These are phyloP conservation scores for Atherinosoma microstoma DNA, from an alignment of 2,797 vertebrate genomes.

Conservation along the genomic window DNA sequence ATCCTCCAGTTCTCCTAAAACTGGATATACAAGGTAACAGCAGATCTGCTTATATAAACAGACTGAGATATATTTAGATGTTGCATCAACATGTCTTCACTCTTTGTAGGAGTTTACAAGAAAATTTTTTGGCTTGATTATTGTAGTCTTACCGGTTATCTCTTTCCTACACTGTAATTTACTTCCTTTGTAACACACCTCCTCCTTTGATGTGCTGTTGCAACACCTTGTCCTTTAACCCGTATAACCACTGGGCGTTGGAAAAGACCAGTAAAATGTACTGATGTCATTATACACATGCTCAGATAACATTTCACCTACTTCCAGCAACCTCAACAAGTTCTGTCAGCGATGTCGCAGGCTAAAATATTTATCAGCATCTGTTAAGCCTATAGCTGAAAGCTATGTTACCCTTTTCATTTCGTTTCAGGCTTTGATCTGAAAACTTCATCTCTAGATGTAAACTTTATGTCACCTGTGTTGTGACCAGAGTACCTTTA, in stretches of 20 bases:
- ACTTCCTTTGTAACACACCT: conserved; percentile 60
- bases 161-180: conserved; percentile 62
- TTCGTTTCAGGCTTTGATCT: neutral
- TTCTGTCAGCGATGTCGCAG: conserved; percentile 8
- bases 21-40: conserved; percentile 48
- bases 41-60: conserved; percentile 39
- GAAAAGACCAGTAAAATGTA: conserved; percentile 21
- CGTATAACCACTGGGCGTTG: conserved; percentile 49
- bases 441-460: neutral
- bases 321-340: conserved; percentile 41
- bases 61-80: conserved; percentile 54
- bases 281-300: conserved; percentile 55
- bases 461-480: neutral
- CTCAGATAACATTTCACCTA: conserved; percentile 23
- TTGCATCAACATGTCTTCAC: conserved; percentile 44
- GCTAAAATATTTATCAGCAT: neutral
- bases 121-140: conserved; percentile 54
- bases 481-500: neutral
- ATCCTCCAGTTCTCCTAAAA: conserved; percentile 46
- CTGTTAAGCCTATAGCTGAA: neutral
- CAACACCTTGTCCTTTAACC: conserved; percentile 49
- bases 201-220: conserved; percentile 63
- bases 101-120: conserved; percentile 60
- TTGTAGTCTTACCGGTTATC: conserved; percentile 65
- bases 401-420: neutral